Percentiles rank a stretch among this genome's conserved stretches.
Evolutionary conservation across 2,113 vertebrate species (phyloP).

Genomic region (Ciconia boyciana): DNA sequence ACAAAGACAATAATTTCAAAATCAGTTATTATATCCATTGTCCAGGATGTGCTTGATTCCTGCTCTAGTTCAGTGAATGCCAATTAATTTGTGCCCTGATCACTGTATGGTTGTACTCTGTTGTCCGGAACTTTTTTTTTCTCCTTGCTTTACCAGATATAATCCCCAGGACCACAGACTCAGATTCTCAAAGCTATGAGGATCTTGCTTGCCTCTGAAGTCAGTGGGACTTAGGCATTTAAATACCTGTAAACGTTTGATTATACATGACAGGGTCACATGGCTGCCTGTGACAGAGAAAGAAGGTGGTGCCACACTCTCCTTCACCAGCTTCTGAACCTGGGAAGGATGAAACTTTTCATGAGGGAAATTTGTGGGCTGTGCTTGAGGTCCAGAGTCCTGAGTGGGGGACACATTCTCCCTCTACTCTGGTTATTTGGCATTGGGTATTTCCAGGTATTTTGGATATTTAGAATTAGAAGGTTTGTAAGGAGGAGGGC

Average conservation of each 20-base stretch:
- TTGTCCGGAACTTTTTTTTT: not conserved
- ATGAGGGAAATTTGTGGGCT: not conserved
- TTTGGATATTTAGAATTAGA: not conserved
- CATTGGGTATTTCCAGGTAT: not conserved
- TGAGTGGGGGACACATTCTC: not conserved
- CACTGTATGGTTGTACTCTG: not conserved
- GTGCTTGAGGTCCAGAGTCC: not conserved
- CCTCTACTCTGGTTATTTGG: not conserved
- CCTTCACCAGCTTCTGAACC: not conserved
- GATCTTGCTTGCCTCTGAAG: not conserved
- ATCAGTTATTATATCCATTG: not conserved
- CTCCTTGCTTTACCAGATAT: not conserved
- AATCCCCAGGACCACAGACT: not conserved
- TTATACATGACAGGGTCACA: not conserved
- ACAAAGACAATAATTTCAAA: not conserved
- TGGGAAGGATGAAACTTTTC: not conserved
- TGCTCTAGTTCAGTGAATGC: not conserved
- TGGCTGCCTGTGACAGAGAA: not conserved
- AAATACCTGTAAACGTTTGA: not conserved
- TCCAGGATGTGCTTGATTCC: not conserved
- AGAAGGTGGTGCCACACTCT: not conserved
- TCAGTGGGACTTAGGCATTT: not conserved
- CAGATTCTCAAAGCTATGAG: not conserved
- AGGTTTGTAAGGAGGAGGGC: not conserved
- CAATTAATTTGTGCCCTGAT: not conserved